These are phyloP conservation scores for Conus canariensis DNA, from an alignment of 2,888 invertebrate species.

Conservation along the genomic window DNA sequence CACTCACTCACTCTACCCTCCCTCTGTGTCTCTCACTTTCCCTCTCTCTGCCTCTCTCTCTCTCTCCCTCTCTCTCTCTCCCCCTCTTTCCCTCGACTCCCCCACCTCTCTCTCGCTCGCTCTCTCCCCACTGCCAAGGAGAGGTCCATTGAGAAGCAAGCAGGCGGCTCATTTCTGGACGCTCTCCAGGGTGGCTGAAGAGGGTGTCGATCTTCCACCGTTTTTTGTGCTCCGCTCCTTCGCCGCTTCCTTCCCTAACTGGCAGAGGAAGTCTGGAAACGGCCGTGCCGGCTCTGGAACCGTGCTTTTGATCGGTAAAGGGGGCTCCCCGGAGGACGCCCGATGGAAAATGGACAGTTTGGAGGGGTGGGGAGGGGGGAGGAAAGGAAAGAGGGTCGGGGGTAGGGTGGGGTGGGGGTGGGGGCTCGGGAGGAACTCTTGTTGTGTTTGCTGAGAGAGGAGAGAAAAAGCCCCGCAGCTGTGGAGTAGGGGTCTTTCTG, in stretches of 20 bases:
- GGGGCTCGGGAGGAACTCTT: too few relatives aligned
- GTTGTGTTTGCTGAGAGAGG: neutral
- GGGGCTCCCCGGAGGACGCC: neutral
- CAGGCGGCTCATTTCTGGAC: constrained; percentile 22
- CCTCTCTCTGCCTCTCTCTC: neutral
- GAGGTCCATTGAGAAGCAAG: neutral
- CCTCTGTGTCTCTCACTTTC: neutral
- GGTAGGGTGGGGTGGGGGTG: too few relatives aligned
- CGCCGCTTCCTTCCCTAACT: constrained; percentile 12
- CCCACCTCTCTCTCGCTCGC: too few relatives aligned
- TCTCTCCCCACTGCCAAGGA: neutral
- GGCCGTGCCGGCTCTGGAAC: neutral
- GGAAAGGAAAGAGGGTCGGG: neutral
- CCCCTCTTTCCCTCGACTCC: neutral
- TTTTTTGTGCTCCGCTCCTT: neutral
- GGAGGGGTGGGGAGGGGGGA: neutral
- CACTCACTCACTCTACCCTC: neutral
- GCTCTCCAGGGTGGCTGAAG: neutral
- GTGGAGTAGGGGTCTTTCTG: neutral
- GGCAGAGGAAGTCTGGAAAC: constrained; percentile 6
- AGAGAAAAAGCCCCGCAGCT: neutral
- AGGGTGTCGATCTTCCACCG: constrained; percentile 3
- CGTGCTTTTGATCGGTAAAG: neutral
- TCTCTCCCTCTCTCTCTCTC: neutral
- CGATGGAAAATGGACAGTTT: neutral